A percentile compares a stretch with the other conserved stretches of the same genome.
phyloP scores from a whole-genome alignment of 2,888 invertebrate genomes.

The Gymnoscelis rufifasciata region DNA sequence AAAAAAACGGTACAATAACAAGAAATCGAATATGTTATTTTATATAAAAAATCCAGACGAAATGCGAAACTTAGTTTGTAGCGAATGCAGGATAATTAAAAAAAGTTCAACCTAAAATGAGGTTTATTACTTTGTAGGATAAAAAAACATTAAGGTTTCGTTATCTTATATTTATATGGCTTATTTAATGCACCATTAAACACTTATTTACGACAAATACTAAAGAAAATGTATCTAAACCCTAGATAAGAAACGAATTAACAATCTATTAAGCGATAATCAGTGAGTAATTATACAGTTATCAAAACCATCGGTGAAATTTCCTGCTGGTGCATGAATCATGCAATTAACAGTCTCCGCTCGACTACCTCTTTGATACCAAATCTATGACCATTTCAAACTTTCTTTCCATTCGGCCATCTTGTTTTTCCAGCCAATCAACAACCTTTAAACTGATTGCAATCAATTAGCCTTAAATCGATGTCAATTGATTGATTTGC shows the following conservation, averaged over 20 bases:
- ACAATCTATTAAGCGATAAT: conserved; percentile 15
- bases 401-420: conserved; percentile 17
- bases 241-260: neutral
- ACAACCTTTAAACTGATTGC: conserved; percentile 13
- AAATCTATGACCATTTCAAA: conserved; percentile 24
- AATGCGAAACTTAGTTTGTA: no score
- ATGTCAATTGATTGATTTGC: conserved; percentile 31
- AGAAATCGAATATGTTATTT: no score
- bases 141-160: no score
- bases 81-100: no score
- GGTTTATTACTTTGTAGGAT: no score
- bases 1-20: no score
- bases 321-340: conserved; percentile 44
- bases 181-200: no score
- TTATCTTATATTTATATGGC: no score
- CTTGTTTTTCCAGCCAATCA: conserved; percentile 2
- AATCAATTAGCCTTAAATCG: conserved; percentile 29
- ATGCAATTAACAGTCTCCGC: conserved; percentile 38
- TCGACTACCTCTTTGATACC: conserved; percentile 29
- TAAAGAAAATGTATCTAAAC: neutral
- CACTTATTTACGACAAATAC: no score
- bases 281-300: conserved; percentile 43
- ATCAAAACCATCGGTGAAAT: conserved; percentile 48
- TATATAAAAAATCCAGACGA: no score
- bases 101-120: no score